Conservation (phyloP, 2,888 invertebrate species). For the Mesopsocus fuscifrons region DNA sequence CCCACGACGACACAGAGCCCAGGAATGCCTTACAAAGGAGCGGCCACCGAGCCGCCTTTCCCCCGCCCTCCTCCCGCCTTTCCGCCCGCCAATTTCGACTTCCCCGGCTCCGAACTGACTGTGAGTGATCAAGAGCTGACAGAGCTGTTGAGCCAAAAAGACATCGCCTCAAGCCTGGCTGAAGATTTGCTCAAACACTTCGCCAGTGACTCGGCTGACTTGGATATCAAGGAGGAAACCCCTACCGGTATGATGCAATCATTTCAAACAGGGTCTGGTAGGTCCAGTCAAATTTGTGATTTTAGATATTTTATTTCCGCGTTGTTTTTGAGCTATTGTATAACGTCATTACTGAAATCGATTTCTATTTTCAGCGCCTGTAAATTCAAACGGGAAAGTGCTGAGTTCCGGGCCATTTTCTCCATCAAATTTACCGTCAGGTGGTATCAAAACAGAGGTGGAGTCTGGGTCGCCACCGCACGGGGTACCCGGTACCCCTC, state of each 20-base stretch:
- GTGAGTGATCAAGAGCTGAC: slow-evolving; percentile 53
- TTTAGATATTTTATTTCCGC: slow-evolving; percentile 13
- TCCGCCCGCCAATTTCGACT: slow-evolving; percentile 14
- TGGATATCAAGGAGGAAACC: slow-evolving; percentile 28
- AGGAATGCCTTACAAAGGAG: slow-evolving; percentile 31
- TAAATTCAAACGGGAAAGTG: no score
- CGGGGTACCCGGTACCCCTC: background rate
- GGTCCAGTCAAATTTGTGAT: slow-evolving; percentile 16
- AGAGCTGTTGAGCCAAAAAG: slow-evolving; percentile 52
- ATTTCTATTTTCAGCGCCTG: no score
- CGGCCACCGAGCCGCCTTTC: slow-evolving; percentile 18
- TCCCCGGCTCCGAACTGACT: slow-evolving; percentile 26
- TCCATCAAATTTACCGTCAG: slow-evolving; percentile 25
- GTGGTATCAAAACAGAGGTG: slow-evolving; percentile 12
- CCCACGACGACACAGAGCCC: slow-evolving; percentile 28
- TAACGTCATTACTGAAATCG: no score
- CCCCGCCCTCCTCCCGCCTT: slow-evolving; percentile 5
- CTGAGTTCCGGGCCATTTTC: slow-evolving; percentile 35
- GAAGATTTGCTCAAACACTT: slow-evolving; percentile 79
- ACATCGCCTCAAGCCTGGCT: slow-evolving; percentile 57
- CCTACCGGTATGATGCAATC: background rate
- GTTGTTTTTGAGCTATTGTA: no score
- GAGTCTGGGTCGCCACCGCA: background rate
- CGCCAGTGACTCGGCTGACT: slow-evolving; percentile 39
- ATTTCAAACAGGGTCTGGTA: slow-evolving; percentile 24